Percentiles rank a stretch among this genome's conserved stretches.
Evolutionary conservation across 2,888 invertebrate genomes (phyloP).

Genomic region (Agriopis marginaria): DNA sequence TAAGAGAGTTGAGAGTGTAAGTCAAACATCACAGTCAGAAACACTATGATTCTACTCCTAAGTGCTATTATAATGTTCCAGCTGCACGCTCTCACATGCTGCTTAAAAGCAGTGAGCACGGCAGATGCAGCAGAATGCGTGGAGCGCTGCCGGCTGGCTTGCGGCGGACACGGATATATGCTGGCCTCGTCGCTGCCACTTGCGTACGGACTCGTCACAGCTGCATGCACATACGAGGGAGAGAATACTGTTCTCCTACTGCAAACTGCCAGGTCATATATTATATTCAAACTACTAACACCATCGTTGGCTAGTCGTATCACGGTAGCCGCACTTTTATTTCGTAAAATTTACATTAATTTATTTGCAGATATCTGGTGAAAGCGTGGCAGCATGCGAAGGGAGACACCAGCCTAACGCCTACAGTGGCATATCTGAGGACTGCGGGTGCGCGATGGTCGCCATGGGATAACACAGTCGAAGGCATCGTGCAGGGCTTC

Average conservation of each 20-base stretch:
- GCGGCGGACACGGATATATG: conserved; percentile 98
- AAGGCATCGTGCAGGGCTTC: conserved; percentile 86
- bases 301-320: too few relatives aligned
- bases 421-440: conserved; percentile 90
- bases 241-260: conserved; percentile 97
- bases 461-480: conserved; percentile 79
- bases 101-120: conserved; percentile 95
- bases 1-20: too few relatives aligned
- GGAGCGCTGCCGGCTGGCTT: conserved; percentile 94
- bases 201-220: conserved; percentile 93
- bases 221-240: conserved; percentile 98
- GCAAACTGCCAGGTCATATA: conserved; percentile 91
- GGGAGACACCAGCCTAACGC: conserved; percentile 87
- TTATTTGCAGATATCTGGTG: conserved; percentile 88
- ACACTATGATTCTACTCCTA: too few relatives aligned
- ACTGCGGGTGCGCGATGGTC: conserved; percentile 56
- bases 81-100: conserved; percentile 96
- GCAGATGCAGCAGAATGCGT: conserved; percentile 91
- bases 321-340: too few relatives aligned
- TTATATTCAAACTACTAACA: too few relatives aligned
- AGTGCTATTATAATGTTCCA: conserved; percentile 58
- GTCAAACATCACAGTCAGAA: too few relatives aligned
- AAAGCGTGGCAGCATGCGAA: conserved; percentile 91
- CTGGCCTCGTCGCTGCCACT: conserved; percentile 94
- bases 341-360: too few relatives aligned